Evolutionary conservation across 1,140 invertebrate species (phyloP).

Genomic region (Arion vulgaris): DNA sequence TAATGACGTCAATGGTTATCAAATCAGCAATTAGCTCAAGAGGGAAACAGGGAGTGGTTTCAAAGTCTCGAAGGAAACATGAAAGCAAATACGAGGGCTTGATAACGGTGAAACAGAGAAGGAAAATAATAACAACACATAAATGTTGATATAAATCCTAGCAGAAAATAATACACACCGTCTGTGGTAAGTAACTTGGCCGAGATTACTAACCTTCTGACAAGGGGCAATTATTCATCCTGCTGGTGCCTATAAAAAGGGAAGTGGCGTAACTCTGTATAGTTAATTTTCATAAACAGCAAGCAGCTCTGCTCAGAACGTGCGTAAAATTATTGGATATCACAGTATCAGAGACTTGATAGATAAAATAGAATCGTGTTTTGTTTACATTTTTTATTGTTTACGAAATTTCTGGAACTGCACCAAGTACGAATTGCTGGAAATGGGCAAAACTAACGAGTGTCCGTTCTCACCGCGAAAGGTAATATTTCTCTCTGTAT

Average conservation of each 20-base stretch:
- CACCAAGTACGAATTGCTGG: neutral
- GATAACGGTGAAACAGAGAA: neutral
- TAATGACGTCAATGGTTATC: constrained; percentile 2
- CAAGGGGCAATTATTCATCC: constrained; percentile 1
- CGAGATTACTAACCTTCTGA: neutral
- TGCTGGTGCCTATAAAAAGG: neutral
- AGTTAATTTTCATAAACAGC: neutral
- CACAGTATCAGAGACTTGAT: no score
- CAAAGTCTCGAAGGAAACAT: neutral
- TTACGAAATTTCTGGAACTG: neutral
- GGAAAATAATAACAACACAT: neutral
- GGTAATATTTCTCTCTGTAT: neutral
- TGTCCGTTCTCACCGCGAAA: neutral
- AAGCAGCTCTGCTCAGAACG: neutral
- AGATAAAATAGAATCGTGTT: neutral
- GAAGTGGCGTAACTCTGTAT: neutral
- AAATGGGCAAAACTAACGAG: neutral
- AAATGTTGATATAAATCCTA: neutral
- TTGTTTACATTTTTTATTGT: neutral
- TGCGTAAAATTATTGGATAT: neutral
- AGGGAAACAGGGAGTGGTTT: neutral
- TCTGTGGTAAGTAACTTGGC: neutral
- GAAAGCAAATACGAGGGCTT: neutral
- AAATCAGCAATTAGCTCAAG: neutral
- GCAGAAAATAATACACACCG: neutral